These are phyloP conservation scores for Scolopax rusticola DNA, from an alignment of 2,797 vertebrate species.

Conservation along the genomic window DNA sequence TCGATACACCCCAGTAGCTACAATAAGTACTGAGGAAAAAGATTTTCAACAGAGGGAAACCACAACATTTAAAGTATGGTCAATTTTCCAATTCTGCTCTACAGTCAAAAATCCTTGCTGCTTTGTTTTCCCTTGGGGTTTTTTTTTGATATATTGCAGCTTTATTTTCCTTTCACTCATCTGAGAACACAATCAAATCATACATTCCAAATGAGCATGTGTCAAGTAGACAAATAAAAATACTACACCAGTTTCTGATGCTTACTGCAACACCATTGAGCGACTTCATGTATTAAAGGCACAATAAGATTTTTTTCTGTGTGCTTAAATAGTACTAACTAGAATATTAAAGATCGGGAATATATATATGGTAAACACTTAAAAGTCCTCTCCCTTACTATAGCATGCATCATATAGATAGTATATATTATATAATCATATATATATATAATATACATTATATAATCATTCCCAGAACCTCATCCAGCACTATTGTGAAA, in stretches of 20 bases:
- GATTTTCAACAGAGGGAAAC: background rate
- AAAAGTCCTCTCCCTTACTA: background rate
- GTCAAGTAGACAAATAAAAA: background rate
- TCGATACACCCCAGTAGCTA: background rate
- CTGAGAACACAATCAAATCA: background rate
- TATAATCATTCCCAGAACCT: background rate
- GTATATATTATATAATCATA: background rate
- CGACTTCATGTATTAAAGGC: background rate
- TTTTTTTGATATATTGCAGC: background rate
- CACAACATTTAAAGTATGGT: background rate
- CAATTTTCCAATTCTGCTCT: background rate
- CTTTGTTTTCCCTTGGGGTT: background rate
- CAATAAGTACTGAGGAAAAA: background rate
- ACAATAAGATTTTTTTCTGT: background rate
- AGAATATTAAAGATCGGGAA: background rate
- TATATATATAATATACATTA: background rate
- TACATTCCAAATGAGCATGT: background rate
- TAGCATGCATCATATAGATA: background rate
- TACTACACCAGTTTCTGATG: background rate
- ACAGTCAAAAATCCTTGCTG: background rate
- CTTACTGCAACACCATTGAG: background rate
- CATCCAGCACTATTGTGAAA: background rate
- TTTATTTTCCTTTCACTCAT: background rate
- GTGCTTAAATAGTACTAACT: background rate
- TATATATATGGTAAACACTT: background rate